A percentile compares a stretch with the other conserved stretches of the same genome.
These are phyloP conservation scores for Trinectes maculatus DNA, from an alignment of 2,113 vertebrate species.

Conservation along the genomic window DNA sequence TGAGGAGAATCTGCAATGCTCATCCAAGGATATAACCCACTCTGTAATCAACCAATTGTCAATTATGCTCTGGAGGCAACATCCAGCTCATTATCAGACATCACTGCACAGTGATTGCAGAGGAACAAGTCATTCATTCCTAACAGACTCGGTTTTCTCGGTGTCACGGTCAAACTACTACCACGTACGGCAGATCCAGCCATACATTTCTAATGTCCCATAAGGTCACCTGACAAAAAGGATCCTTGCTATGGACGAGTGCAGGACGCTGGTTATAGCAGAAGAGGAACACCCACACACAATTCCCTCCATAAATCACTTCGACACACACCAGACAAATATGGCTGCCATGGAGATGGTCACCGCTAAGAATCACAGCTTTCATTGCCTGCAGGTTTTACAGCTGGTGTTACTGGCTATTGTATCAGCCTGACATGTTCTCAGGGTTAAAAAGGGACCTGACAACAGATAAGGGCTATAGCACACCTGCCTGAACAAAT, in stretches of 20 bases:
- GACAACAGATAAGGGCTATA: slow-evolving; percentile 41
- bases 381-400: slow-evolving; percentile 38
- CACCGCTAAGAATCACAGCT: slow-evolving; percentile 4
- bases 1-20: slow-evolving; percentile 20
- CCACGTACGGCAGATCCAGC: neutral
- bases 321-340: slow-evolving; percentile 40
- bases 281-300: slow-evolving; percentile 41
- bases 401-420: slow-evolving; percentile 20
- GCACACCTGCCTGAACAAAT: slow-evolving; percentile 41
- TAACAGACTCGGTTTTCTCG: too few species aligned
- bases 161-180: neutral
- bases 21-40: slow-evolving; percentile 27
- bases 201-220: too few species aligned
- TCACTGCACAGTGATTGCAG: slow-evolving; percentile 27
- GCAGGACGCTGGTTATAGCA: slow-evolving; percentile 4
- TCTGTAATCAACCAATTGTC: slow-evolving; percentile 58
- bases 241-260: slow-evolving; percentile 19
- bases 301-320: slow-evolving; percentile 55
- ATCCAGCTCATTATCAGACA: slow-evolving; percentile 37
- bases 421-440: slow-evolving; percentile 42
- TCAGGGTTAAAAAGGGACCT: slow-evolving; percentile 30
- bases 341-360: slow-evolving; percentile 32
- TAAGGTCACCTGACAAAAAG: neutral
- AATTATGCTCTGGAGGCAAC: slow-evolving; percentile 38
- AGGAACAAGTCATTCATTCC: too few species aligned